Evolutionary conservation across 2,888 invertebrate species (phyloP).

Genomic region (Heliothis peltigera): DNA sequence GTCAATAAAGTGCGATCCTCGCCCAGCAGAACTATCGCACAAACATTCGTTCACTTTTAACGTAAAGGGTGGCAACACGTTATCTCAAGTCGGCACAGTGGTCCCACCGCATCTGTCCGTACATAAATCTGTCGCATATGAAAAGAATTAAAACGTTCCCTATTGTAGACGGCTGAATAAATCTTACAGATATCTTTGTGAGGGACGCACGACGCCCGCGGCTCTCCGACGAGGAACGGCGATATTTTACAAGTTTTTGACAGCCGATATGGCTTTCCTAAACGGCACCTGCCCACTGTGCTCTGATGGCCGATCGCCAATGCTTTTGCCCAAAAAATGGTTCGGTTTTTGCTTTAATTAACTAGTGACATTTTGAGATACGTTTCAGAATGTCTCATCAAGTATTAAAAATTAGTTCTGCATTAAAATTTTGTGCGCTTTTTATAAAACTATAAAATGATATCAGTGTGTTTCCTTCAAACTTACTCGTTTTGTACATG

Average conservation of each 20-base stretch:
- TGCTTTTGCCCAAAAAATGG: constrained; percentile 34
- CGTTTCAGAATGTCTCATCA: background rate
- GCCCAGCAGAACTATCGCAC: constrained; percentile 60
- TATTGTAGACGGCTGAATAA: constrained; percentile 88
- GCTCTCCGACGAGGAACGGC: constrained; percentile 85
- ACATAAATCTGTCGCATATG: constrained; percentile 89
- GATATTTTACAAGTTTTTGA: constrained; percentile 93
- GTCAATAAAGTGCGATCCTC: constrained; percentile 41
- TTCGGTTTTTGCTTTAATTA: constrained; percentile 46
- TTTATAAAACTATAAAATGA: constrained; percentile 15
- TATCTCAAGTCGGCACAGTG: constrained; percentile 73
- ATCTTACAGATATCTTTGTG: constrained; percentile 89
- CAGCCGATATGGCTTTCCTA: constrained; percentile 91
- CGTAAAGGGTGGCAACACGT: constrained; percentile 77
- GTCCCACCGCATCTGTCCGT: constrained; percentile 83
- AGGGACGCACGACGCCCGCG: constrained; percentile 83
- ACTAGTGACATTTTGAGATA: constrained; percentile 3
- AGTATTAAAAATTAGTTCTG: constrained; percentile 3
- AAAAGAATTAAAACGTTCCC: constrained; percentile 90
- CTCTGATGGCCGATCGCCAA: constrained; percentile 64
- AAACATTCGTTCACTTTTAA: constrained; percentile 65
- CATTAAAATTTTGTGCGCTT: background rate
- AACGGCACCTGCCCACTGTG: constrained; percentile 85
- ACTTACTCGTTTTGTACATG: constrained; percentile 35
- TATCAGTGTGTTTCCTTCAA: constrained; percentile 17